Percentiles rank a stretch among this genome's conserved stretches.
phyloP scores from a whole-genome alignment of 2,113 vertebrate genomes.

The Chionis minor region DNA sequence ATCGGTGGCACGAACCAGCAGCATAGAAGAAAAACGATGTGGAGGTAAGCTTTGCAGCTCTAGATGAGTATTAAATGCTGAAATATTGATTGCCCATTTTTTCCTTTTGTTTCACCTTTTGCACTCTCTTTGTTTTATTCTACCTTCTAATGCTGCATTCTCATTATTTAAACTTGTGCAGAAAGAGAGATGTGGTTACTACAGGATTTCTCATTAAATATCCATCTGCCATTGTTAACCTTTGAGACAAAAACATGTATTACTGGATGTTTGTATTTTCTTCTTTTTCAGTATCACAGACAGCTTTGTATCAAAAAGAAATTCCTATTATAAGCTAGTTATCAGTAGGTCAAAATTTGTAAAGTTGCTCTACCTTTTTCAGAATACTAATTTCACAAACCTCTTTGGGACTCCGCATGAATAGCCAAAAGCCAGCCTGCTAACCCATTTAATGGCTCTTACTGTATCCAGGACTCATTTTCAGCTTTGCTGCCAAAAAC shows the following conservation, averaged over 20 bases:
- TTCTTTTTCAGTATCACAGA: neutral
- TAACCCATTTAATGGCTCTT: neutral
- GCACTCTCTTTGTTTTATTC: neutral
- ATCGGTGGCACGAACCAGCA: conserved; percentile 91
- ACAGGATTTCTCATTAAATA: conserved; percentile 28
- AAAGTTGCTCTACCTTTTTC: neutral
- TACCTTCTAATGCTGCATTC: neutral
- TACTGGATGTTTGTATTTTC: neutral
- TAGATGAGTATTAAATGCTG: neutral
- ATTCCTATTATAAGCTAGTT: neutral
- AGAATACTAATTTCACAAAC: neutral
- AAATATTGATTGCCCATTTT: neutral
- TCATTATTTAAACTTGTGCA: neutral
- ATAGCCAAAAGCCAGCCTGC: neutral
- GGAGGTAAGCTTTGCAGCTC: conserved; percentile 82
- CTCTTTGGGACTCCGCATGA: neutral
- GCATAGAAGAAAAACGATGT: conserved; percentile 88
- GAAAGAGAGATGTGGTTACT: neutral
- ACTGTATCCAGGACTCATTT: neutral
- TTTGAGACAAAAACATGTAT: neutral
- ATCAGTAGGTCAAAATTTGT: neutral
- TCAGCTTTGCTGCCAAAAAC: neutral
- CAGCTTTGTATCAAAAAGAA: neutral
- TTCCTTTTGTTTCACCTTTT: neutral
- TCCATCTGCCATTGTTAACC: neutral